Conservation (phyloP, 37 sponge, comb jelly and placozoan genomes). For the Agelas oroides region DNA sequence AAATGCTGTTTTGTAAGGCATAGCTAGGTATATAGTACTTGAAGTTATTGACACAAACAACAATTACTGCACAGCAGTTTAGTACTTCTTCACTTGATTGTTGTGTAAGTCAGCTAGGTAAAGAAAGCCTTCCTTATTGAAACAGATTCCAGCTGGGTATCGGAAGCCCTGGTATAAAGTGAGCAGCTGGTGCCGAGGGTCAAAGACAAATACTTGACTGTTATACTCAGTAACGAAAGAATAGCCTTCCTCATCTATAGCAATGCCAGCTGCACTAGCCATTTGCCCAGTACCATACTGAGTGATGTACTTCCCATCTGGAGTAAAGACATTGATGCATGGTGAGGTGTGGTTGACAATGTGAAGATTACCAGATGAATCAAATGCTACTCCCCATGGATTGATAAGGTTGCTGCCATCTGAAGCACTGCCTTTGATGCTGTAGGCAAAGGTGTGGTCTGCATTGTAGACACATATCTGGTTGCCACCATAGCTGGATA, state of each 20-base stretch:
- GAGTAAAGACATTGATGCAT: constrained; percentile 32
- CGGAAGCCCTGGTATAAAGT: neutral
- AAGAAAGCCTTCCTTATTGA: constrained; percentile 11
- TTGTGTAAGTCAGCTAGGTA: neutral
- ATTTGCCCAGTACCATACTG: constrained; percentile 34
- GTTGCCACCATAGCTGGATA: constrained; percentile 19
- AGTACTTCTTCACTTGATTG: constrained; percentile 6
- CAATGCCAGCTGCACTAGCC: constrained; percentile 31
- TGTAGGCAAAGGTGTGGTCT: constrained; percentile 30
- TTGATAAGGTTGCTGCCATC: constrained; percentile 2
- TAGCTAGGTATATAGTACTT: no score
- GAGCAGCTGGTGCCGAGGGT: neutral
- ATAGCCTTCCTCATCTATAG: constrained; percentile 57
- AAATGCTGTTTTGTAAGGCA: no score
- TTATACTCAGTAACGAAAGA: constrained; percentile 23
- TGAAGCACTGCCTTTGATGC: neutral
- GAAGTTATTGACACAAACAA: no score
- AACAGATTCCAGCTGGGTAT: constrained; percentile 2
- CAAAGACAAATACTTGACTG: neutral
- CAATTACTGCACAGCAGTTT: no score
- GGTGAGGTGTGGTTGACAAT: constrained; percentile 19
- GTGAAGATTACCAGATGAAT: constrained; percentile 37
- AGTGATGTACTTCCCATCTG: constrained; percentile 7
- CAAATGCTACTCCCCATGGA: constrained; percentile 68
- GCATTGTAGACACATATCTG: constrained; percentile 22